These are phyloP conservation scores for Cavia porcellus DNA, from an alignment of 2,113 vertebrate genomes.

Conservation along the genomic window DNA sequence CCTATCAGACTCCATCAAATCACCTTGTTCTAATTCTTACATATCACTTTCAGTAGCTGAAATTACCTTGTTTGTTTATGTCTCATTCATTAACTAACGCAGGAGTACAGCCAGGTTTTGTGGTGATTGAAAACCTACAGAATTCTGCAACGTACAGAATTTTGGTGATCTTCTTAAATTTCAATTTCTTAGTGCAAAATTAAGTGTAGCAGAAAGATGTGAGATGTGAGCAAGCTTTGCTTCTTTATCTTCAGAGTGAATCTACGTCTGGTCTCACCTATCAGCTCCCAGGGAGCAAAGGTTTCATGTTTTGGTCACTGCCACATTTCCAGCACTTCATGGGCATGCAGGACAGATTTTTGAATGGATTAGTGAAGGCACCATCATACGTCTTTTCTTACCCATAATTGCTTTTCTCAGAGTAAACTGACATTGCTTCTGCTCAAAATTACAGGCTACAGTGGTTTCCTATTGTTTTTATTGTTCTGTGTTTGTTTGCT, in stretches of 20 bases:
- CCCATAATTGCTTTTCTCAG: background rate
- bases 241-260: background rate
- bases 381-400: background rate
- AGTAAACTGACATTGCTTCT: background rate
- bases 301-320: background rate
- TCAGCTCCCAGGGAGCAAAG: background rate
- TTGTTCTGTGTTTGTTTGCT: constrained; percentile 19
- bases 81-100: background rate
- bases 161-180: background rate
- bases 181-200: background rate
- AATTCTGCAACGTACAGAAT: background rate
- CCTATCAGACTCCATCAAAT: background rate
- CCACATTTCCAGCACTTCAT: background rate
- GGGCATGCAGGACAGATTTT: background rate
- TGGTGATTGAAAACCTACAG: background rate
- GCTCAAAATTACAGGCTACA: background rate
- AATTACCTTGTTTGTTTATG: constrained; percentile 15
- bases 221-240: background rate
- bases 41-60: background rate
- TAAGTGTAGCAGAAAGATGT: background rate
- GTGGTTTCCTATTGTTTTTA: background rate
- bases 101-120: background rate
- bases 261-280: background rate
- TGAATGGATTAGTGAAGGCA: background rate
- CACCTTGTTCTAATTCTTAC: background rate